Base-by-base conservation (phyloP, 1,140 invertebrate species). In the Philotrypesis tridentata region DNA sequence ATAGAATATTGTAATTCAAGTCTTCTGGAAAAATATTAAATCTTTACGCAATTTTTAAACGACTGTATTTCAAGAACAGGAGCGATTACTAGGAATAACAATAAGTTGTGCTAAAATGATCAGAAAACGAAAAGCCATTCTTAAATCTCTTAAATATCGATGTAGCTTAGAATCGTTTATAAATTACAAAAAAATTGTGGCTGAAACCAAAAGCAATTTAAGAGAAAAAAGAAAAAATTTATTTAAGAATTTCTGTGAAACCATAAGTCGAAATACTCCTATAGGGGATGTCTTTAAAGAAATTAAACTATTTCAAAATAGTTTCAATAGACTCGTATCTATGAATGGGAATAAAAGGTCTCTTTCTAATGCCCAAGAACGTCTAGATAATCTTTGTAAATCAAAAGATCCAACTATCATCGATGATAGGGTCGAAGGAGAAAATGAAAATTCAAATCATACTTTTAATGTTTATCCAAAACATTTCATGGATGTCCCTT, bases 91-190 rank as follows among this genome's bases (percentile, higher is more conserved):
- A n/a, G n/a, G n/a, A n/a, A n/a, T n/a, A n/a, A n/a, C n/a, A n/a
- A n/a, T n/a, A n/a, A n/a, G n/a, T n/a, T n/a, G n/a, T n/a, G n/a
- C n/a, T n/a, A n/a, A n/a, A n/a, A n/a, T n/a, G n/a, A n/a, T n/a
- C n/a, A n/a, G n/a, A n/a, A n/a, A n/a, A n/a, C n/a, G n/a, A n/a
- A n/a, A n/a, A n/a, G n/a, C n/a, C n/a, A n/a, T n/a, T n/a, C n/a
- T 72, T 21, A 72, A 72, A 72, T 72, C 33, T 21, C 70, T 72
- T 5, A 72, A 72, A 72, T 40, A n/a, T 27, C 8, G 17, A 9
- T 72, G 70, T 40, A 23, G 23, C 23, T 27, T 43, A 21, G 14
- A 9, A 23, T 37, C 31, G 4, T 37, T 21, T n/a, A 72, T 72
- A 29, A 29, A 68, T 5, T 68, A 5, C 29, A 68, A 68, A 68